phyloP scores from a whole-genome alignment of 2,888 invertebrate species.

The Diabrotica balteata region DNA sequence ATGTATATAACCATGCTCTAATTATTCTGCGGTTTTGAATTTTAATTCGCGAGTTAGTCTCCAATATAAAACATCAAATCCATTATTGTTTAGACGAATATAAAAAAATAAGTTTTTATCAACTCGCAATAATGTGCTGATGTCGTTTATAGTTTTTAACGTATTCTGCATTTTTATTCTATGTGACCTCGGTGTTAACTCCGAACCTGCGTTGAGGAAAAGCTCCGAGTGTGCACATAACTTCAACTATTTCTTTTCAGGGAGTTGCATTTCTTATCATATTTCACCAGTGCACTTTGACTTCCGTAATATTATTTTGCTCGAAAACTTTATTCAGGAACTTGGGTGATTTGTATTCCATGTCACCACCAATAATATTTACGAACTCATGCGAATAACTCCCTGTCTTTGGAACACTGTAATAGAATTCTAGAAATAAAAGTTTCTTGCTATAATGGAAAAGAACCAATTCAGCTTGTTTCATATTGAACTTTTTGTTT shows the following conservation, averaged over 20 bases:
- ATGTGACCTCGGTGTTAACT: too few species aligned
- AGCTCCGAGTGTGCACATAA: too few species aligned
- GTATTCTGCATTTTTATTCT: too few species aligned
- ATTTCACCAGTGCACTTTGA: slow-evolving; percentile 19
- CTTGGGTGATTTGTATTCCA: slow-evolving; percentile 19
- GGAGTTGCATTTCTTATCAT: slow-evolving; percentile 9
- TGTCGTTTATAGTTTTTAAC: too few species aligned
- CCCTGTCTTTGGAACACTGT: background rate
- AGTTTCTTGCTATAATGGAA: background rate
- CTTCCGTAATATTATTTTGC: slow-evolving; percentile 14
- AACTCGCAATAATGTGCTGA: too few species aligned
- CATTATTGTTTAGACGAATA: too few species aligned
- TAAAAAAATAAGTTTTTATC: too few species aligned
- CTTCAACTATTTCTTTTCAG: background rate
- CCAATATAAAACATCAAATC: too few species aligned
- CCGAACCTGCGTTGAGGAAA: too few species aligned
- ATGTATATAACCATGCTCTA: too few species aligned
- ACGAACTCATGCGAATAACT: slow-evolving; percentile 2
- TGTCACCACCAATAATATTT: slow-evolving; percentile 13
- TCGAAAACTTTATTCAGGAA: slow-evolving; percentile 12
- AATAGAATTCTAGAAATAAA: slow-evolving; percentile 1
- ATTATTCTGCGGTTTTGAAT: too few species aligned
- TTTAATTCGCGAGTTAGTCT: too few species aligned
- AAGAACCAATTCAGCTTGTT: background rate
- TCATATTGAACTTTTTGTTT: background rate